Base-by-base conservation (phyloP, 2,888 invertebrate species). In the Diarsia brunnea region DNA sequence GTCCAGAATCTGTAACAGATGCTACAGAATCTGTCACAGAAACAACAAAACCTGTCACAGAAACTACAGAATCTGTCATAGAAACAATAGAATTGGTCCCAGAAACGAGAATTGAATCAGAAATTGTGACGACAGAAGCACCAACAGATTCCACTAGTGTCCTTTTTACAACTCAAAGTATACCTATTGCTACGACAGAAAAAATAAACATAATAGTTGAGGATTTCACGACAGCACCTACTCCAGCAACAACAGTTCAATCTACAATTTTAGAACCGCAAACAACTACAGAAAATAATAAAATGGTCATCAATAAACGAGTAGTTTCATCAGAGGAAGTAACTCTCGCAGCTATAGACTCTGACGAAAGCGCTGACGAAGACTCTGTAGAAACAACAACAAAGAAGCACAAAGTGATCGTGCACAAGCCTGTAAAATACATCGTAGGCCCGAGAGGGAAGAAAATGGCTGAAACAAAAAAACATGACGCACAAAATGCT, bases 141-240 rank as follows among this genome's bases (percentile, higher is more conserved):
- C 11, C 43, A 12, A 53, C 43, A 27, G 43, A 67, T 49, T 31
- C 24, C 11, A 38, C 31, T 14, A 27, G 31, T 47, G 12, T 7
- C 14, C 21, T 64, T 12, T 10, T 43, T 11, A 55, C 58, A 0
- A 70, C 58, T 58, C 21, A 49, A 55, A 53, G n/a, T 53, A 60
- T 24, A 14, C 49, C 66, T 14, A 10, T 69, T 4, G 8, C 24
- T 27, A 75, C 24, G 14, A 75, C 61, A 10, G 12, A 69, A 51
- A 72, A 60, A 51, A 58, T 1, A 5, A 53, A 61, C 2, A 69
- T 73, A 4, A 2, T 24, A 8, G 58, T 75, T 12, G 81, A 83
- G 19, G 73, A 84, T 10, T 73, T 76, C 16, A 71, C 70, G 7
- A 58, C 76, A 14, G 7, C 24, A 0, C 51, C 84, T 4, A 55